Conservation (phyloP, 2,113 vertebrate genomes). For the Trochalopteron elliotii region DNA sequence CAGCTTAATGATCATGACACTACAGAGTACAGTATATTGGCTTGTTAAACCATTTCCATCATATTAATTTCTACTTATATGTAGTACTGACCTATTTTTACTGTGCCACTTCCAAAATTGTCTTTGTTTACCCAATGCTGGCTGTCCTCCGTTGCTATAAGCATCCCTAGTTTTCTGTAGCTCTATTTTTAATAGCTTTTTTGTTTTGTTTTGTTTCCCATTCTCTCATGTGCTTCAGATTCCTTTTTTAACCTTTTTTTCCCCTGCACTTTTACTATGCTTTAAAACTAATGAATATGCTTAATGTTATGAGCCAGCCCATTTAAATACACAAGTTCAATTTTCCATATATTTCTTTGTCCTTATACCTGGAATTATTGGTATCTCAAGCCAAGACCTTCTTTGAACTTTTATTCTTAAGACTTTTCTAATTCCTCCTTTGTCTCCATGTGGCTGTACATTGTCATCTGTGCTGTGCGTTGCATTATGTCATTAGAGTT, state of each 20-base stretch:
- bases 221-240: background rate
- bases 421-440: background rate
- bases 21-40: conserved; percentile 13
- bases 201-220: background rate
- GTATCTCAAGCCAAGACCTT: background rate
- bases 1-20: background rate
- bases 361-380: background rate
- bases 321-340: background rate
- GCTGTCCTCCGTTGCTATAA: conserved; percentile 29
- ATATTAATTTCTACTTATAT: conserved; percentile 46
- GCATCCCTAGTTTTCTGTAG: background rate
- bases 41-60: conserved; percentile 45
- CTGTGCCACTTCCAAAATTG: conserved; percentile 29
- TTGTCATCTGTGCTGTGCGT: background rate
- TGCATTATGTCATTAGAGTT: background rate
- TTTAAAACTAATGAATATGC: background rate
- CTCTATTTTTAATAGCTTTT: conserved; percentile 28
- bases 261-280: background rate
- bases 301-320: fast-evolving
- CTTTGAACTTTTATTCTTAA: background rate
- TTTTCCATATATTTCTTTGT: background rate
- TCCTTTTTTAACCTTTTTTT: background rate
- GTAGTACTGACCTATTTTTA: conserved; percentile 46
- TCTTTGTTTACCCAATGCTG: conserved; percentile 41
- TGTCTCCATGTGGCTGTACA: fast-evolving